Evolutionary conservation across 1,140 invertebrate genomes (phyloP).

Genomic region (Diorhabda elongata): DNA sequence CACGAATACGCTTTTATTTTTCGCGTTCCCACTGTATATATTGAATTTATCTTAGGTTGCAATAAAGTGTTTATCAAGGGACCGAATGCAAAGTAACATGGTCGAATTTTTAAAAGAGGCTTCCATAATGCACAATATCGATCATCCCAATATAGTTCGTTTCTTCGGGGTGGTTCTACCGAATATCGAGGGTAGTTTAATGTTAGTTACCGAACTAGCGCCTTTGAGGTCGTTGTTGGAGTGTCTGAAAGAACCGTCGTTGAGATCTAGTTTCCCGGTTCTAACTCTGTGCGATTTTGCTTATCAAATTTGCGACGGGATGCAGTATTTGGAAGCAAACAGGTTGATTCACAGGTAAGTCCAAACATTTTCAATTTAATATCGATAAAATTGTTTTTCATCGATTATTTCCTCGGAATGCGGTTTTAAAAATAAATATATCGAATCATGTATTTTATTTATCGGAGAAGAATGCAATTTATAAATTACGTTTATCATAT

Average conservation of each 20-base stretch:
- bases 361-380: too few relatives aligned
- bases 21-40: background rate
- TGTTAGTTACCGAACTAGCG: constrained; percentile 95
- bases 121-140: constrained; percentile 95
- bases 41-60: constrained; percentile 60
- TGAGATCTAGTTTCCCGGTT: constrained; percentile 85
- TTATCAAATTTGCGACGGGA: constrained; percentile 92
- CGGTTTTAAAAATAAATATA: too few relatives aligned
- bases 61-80: constrained; percentile 91
- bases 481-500: too few relatives aligned
- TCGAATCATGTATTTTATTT: too few relatives aligned
- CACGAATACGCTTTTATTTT: too few relatives aligned
- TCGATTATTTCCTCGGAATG: too few relatives aligned
- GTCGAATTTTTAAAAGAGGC: constrained; percentile 97
- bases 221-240: constrained; percentile 85
- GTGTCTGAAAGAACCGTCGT: constrained; percentile 88
- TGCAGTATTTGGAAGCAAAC: constrained; percentile 92
- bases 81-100: constrained; percentile 92
- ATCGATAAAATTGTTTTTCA: too few relatives aligned
- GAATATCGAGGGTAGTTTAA: constrained; percentile 74
- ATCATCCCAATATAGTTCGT: constrained; percentile 93
- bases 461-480: too few relatives aligned
- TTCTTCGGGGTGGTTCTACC: constrained; percentile 96
- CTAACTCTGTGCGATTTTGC: constrained; percentile 86
- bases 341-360: constrained; percentile 80